Conservation (phyloP, 2,797 vertebrate genomes). For the Gorsachius magnificus region DNA sequence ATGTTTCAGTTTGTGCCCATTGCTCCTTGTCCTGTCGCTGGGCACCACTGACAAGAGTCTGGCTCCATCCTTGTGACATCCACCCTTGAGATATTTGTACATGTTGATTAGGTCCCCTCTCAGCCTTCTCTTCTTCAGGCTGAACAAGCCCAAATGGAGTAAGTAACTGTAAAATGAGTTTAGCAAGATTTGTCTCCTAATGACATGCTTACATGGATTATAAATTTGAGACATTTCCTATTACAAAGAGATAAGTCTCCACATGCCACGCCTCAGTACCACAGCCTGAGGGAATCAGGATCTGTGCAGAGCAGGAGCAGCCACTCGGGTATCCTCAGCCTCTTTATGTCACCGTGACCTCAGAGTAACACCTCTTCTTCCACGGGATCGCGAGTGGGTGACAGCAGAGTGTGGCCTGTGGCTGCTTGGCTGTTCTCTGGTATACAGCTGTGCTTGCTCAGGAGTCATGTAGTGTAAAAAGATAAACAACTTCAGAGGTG, state of each 20-base stretch:
- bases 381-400: rapidly evolving
- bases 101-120: too few species aligned
- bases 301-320: background rate
- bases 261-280: background rate
- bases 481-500: background rate
- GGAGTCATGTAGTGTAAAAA: rapidly evolving
- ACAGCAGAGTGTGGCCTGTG: background rate
- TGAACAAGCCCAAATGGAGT: background rate
- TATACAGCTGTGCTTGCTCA: background rate
- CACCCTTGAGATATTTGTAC: too few species aligned
- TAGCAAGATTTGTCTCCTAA: background rate
- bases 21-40: too few species aligned
- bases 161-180: background rate
- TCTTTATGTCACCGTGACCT: background rate
- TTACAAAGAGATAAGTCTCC: background rate
- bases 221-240: background rate
- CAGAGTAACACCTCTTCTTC: background rate
- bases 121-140: too few species aligned
- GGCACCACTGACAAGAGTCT: too few species aligned
- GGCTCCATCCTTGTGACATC: too few species aligned
- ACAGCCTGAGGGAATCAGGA: background rate
- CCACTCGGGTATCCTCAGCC: background rate
- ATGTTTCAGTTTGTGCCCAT: too few species aligned
- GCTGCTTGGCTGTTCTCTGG: background rate
- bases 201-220: background rate